Percentiles rank a stretch among this genome's conserved stretches.
phyloP scores from a whole-genome alignment of 2,797 vertebrate species.

The Salmo trutta region DNA sequence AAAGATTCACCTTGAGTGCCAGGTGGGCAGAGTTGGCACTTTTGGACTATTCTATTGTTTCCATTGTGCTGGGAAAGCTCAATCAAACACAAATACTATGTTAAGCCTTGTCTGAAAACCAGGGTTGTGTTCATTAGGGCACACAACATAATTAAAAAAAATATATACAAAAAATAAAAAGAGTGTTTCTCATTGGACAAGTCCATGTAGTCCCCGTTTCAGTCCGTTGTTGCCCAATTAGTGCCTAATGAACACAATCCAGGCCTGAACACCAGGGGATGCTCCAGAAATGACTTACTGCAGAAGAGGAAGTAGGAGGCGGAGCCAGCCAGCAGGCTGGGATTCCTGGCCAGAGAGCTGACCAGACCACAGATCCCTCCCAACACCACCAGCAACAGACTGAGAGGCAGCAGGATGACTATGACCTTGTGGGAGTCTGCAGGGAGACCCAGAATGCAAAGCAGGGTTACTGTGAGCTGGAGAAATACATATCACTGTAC shows the following conservation, averaged over 20 bases:
- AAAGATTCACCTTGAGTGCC: no score
- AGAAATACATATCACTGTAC: background rate
- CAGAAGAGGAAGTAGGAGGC: constrained; percentile 78
- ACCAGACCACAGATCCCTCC: constrained; percentile 80
- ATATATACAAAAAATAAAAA: background rate
- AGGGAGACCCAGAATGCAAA: constrained; percentile 26
- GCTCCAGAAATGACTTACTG: constrained; percentile 68
- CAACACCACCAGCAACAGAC: constrained; percentile 76
- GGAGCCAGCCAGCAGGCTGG: constrained; percentile 66
- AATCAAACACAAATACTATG: background rate
- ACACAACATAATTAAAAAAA: background rate
- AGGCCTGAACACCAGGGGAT: background rate
- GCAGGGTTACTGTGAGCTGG: background rate
- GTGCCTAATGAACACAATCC: background rate
- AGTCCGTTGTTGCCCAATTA: background rate
- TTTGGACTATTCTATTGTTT: no score
- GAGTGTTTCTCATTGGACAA: background rate
- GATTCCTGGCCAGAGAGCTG: constrained; percentile 73
- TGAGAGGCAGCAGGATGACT: constrained; percentile 77
- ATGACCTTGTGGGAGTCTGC: constrained; percentile 77
- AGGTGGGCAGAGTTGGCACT: no score
- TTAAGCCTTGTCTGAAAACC: background rate
- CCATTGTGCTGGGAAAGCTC: no score
- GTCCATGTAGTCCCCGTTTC: background rate
- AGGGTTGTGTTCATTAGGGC: background rate